Evolutionary conservation across 2,113 vertebrate species (phyloP).

Genomic region (Catharus fuscescens): DNA sequence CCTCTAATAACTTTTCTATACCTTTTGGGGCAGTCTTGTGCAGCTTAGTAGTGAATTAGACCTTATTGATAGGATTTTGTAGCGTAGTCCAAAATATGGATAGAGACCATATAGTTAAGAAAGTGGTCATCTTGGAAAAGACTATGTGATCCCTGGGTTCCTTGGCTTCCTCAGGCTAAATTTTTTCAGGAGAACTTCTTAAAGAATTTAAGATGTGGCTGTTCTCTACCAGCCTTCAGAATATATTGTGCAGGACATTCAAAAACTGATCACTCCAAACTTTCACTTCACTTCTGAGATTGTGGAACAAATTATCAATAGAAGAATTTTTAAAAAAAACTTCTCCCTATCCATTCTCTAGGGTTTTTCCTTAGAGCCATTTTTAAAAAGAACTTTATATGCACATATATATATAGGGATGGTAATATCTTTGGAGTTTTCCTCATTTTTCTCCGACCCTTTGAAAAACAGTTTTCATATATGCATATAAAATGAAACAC

Average conservation of each 20-base stretch:
- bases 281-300: background rate
- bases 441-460: background rate
- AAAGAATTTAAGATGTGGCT: background rate
- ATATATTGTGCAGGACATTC: background rate
- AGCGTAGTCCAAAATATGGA: background rate
- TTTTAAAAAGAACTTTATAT: background rate
- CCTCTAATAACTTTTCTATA: background rate
- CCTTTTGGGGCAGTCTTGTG: background rate
- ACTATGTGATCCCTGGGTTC: fast-evolving
- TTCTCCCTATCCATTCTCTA: background rate
- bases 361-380: fast-evolving
- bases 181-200: background rate
- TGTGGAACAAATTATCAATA: background rate
- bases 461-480: background rate
- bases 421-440: background rate
- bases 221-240: background rate
- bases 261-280: background rate
- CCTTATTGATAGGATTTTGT: background rate
- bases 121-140: background rate
- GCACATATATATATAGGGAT: background rate
- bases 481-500: background rate
- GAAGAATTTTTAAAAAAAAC: background rate
- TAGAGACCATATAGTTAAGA: background rate
- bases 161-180: background rate
- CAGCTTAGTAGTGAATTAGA: background rate